These are phyloP conservation scores for Ectemnius cavifrons DNA, from an alignment of 2,888 invertebrate genomes.

Conservation along the genomic window DNA sequence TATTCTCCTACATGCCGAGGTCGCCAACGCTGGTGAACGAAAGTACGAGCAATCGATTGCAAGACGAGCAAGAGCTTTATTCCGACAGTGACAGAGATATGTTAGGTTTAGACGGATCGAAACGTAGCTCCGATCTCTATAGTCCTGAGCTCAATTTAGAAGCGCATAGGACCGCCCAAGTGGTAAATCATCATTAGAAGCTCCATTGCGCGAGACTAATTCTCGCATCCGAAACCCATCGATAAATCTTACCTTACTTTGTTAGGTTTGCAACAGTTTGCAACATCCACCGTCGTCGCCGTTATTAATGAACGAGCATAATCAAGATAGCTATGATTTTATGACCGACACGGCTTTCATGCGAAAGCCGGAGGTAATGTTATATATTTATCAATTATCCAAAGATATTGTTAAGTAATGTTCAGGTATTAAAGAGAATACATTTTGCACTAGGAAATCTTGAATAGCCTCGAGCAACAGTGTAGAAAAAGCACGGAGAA, in stretches of 20 bases:
- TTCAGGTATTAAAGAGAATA: slow-evolving; percentile 1
- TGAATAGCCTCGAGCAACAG: slow-evolving; percentile 72
- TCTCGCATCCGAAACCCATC: too few species aligned
- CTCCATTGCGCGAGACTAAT: background rate
- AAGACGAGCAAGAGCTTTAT: slow-evolving; percentile 59
- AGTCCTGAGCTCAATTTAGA: slow-evolving; percentile 75
- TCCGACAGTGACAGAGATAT: slow-evolving; percentile 56
- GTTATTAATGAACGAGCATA: slow-evolving; percentile 69
- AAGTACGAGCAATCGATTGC: slow-evolving; percentile 39
- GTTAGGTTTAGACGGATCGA: slow-evolving; percentile 44
- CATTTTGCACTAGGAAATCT: slow-evolving; percentile 69
- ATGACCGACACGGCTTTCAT: slow-evolving; percentile 74
- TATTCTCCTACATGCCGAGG: slow-evolving; percentile 63
- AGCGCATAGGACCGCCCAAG: slow-evolving; percentile 75
- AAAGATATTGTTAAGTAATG: background rate
- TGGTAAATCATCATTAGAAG: slow-evolving; percentile 59
- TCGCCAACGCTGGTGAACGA: slow-evolving; percentile 54
- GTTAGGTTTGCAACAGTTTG: slow-evolving; percentile 75
- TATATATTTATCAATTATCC: background rate
- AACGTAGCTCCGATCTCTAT: slow-evolving; percentile 73
- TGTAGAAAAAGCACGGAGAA: slow-evolving; percentile 74
- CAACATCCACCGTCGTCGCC: slow-evolving; percentile 75
- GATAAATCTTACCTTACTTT: background rate
- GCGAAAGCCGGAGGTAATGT: slow-evolving; percentile 74
- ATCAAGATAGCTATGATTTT: slow-evolving; percentile 68